A percentile compares a stretch with the other conserved stretches of the same genome.
phyloP scores from a whole-genome alignment of 1,140 invertebrate species.

The Bombus difficillimus region DNA sequence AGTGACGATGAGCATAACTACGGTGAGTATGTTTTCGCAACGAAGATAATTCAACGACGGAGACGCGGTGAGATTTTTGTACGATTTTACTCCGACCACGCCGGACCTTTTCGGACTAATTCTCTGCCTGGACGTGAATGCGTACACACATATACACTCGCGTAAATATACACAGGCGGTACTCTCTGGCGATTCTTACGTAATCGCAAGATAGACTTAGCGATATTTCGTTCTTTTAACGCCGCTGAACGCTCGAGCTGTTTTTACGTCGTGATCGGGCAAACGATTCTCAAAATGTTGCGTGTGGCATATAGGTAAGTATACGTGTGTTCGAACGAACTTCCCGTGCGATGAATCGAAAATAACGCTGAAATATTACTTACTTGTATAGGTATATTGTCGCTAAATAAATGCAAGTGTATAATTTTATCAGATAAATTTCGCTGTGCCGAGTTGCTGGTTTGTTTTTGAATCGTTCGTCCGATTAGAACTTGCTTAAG shows the following conservation, averaged over 20 bases:
- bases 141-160: neutral
- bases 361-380: no score
- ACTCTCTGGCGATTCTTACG: conserved; percentile 4
- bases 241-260: neutral
- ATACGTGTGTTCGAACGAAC: no score
- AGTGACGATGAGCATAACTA: neutral
- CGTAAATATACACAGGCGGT: neutral
- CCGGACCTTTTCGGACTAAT: neutral
- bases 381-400: no score
- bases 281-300: no score
- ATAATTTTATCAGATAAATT: no score
- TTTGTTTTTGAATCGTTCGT: neutral
- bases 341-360: no score
- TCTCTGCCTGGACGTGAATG: neutral
- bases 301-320: no score
- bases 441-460: no score
- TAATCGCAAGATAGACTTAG: neutral
- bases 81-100: neutral
- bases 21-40: neutral
- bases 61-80: neutral
- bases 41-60: neutral
- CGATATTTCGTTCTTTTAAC: neutral
- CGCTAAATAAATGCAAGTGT: no score
- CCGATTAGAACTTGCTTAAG: neutral
- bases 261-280: neutral